Conservation (phyloP, 2,797 vertebrate genomes). For the Onychomys leucogaster region DNA sequence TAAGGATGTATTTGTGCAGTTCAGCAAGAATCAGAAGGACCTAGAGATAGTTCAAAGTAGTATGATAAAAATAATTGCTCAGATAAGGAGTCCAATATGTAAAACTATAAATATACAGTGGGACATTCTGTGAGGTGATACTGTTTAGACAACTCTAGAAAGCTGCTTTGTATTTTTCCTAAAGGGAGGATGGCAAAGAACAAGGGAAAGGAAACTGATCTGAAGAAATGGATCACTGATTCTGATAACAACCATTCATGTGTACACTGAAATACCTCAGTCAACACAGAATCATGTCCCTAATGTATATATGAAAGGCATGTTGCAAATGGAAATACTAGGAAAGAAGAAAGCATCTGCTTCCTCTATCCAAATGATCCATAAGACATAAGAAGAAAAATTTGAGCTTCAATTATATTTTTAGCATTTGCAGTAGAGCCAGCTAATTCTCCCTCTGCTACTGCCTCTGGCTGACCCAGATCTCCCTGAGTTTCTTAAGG, state of each 20-base stretch:
- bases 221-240: not conserved
- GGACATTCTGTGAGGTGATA: not conserved
- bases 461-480: slow-evolving; percentile 30
- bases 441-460: not conserved
- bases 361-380: not conserved
- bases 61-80: slow-evolving; percentile 36
- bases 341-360: not conserved
- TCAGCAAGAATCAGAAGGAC: not conserved
- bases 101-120: not conserved
- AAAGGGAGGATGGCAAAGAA: not conserved
- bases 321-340: not conserved
- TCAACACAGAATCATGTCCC: not conserved
- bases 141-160: not conserved
- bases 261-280: not conserved
- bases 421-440: not conserved
- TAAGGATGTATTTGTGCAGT: slow-evolving; percentile 22
- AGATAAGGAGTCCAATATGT: not conserved
- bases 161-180: not conserved
- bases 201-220: not conserved
- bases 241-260: not conserved
- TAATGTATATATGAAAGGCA: not conserved
- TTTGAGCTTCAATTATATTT: slow-evolving; percentile 34
- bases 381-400: not conserved
- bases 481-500: slow-evolving; percentile 27
- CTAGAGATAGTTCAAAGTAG: not conserved